Evolutionary conservation across 1,140 invertebrate species (phyloP).

Genomic region (Melipona quadrifasciata): DNA sequence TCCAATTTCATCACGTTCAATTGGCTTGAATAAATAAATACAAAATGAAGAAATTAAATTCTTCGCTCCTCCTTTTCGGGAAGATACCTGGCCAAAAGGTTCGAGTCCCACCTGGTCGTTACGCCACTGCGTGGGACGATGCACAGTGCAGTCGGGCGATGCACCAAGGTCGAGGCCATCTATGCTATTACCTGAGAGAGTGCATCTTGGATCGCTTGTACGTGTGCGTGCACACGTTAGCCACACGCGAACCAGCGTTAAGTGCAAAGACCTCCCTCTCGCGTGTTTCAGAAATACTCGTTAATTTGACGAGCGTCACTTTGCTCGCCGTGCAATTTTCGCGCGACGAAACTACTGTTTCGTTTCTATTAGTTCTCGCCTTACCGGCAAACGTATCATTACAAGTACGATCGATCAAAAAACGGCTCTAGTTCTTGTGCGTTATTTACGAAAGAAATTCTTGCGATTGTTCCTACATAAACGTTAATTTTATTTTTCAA

Average conservation of each 20-base stretch:
- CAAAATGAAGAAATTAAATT: too few relatives aligned
- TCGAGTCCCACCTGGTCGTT: conserved; percentile 13
- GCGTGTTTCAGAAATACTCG: conserved; percentile 17
- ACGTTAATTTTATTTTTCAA: background rate
- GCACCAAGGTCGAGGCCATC: conserved; percentile 61
- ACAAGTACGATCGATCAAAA: background rate
- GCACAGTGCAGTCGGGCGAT: conserved; percentile 43
- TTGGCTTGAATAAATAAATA: background rate
- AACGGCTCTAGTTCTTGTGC: background rate
- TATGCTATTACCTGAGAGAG: conserved; percentile 37
- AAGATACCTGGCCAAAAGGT: conserved; percentile 5
- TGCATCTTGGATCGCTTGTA: conserved; percentile 26
- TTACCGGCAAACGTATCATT: background rate
- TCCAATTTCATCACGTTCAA: too few relatives aligned
- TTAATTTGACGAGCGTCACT: conserved; percentile 17
- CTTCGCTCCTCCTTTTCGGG: background rate
- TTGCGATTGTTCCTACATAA: background rate
- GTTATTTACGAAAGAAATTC: background rate
- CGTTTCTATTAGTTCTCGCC: background rate
- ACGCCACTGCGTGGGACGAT: conserved; percentile 53
- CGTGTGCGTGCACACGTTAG: conserved; percentile 36
- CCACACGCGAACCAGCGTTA: conserved; percentile 52
- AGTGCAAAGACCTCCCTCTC: conserved; percentile 44
- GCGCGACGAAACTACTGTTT: background rate
- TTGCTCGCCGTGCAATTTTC: conserved; percentile 16